A percentile compares a stretch with the other conserved stretches of the same genome.
phyloP scores from a whole-genome alignment of 2,113 vertebrate species.

The Labeo catla region DNA sequence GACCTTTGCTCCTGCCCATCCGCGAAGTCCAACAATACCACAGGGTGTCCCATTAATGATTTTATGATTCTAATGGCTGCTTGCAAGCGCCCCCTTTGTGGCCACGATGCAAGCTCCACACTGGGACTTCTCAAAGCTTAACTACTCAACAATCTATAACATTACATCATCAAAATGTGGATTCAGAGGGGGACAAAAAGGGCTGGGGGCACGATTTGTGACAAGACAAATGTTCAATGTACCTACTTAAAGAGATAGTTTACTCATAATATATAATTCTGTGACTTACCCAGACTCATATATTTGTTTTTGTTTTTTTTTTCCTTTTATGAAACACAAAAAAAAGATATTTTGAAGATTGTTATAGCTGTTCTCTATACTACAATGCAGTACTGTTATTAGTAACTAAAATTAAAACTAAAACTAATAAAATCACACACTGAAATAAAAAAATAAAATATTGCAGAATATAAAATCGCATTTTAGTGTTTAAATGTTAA shows the following conservation, averaged over 20 bases:
- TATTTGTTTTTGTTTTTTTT: neutral
- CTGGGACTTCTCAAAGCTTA: neutral
- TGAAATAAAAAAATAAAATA: neutral
- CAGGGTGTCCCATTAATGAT: slow-evolving; percentile 11
- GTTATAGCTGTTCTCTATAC: neutral
- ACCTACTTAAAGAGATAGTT: neutral
- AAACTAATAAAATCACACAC: neutral
- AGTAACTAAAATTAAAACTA: no score
- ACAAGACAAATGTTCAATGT: neutral
- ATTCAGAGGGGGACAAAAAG: neutral
- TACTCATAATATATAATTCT: neutral
- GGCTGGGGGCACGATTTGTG: neutral
- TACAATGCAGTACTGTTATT: no score
- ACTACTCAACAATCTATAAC: neutral
- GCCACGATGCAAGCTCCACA: neutral
- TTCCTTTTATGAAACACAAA: neutral
- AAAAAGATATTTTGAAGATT: neutral
- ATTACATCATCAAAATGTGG: slow-evolving; percentile 2
- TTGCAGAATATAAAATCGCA: no score
- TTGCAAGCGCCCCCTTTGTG: neutral
- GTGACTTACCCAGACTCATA: neutral
- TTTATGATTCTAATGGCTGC: neutral
- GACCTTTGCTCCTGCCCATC: no score
- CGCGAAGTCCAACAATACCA: neutral
- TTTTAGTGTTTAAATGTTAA: neutral